These are phyloP conservation scores for Lamellibrachia satsuma DNA, from an alignment of 2,888 invertebrate species.

Conservation along the genomic window DNA sequence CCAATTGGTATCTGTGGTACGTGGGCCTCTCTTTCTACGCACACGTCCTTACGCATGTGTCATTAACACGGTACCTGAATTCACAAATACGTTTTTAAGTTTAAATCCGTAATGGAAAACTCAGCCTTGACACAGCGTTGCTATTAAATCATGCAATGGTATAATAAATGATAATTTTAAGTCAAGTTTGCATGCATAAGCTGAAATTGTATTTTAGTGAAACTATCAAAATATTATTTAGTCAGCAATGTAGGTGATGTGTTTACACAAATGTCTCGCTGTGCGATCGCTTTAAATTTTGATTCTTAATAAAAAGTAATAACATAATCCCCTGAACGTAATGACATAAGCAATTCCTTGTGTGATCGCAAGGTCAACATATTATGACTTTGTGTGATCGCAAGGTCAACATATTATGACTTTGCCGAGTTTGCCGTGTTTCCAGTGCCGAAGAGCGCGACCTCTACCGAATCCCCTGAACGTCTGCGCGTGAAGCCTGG, in stretches of 20 bases:
- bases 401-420: not conserved
- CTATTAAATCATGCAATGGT: not conserved
- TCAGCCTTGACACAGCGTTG: not conserved
- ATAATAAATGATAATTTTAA: not conserved
- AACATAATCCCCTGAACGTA: no score
- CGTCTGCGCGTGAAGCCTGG: not conserved
- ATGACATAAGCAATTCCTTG: not conserved
- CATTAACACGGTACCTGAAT: not conserved
- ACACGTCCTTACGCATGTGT: not conserved
- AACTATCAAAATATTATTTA: no score
- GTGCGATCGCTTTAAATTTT: no score
- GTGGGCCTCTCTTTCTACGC: not conserved
- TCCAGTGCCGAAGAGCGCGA: not conserved
- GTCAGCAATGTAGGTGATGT: no score
- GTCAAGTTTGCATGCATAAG: no score
- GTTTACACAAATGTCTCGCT: no score
- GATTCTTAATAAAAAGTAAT: no score
- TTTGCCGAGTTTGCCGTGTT: not conserved
- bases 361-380: not conserved
- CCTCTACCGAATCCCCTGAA: not conserved
- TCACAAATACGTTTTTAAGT: not conserved
- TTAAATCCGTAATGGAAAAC: no score
- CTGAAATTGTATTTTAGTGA: no score
- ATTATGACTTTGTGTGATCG: not conserved
- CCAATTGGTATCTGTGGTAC: not conserved